These are phyloP conservation scores for Catharus bicknelli DNA, from an alignment of 2,113 vertebrate genomes.

Conservation along the genomic window DNA sequence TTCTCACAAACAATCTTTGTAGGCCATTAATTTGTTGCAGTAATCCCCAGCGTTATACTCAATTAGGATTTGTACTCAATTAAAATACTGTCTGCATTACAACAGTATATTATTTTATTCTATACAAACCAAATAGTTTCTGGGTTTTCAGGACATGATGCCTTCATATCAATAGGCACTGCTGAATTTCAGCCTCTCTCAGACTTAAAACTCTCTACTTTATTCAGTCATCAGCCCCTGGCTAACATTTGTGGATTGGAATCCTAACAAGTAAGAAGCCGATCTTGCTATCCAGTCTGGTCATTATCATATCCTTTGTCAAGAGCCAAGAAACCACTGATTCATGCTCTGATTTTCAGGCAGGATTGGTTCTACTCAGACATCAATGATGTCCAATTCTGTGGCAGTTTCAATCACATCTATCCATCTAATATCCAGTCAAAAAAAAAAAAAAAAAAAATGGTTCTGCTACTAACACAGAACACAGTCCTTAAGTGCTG, in stretches of 20 bases:
- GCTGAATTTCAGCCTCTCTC: constrained; percentile 44
- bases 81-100: constrained; percentile 14
- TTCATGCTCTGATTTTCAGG: constrained; percentile 75
- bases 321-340: constrained; percentile 64
- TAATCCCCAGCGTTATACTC: background rate
- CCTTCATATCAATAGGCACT: background rate
- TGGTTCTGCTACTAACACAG: constrained; percentile 40
- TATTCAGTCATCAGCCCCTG: constrained; percentile 60
- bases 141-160: constrained; percentile 41
- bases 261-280: constrained; percentile 63
- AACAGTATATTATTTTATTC: background rate
- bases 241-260: constrained; percentile 61
- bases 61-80: constrained; percentile 26
- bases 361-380: constrained; percentile 71
- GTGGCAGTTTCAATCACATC: constrained; percentile 58
- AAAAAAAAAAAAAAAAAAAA: background rate
- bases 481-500: constrained; percentile 48
- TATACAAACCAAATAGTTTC: constrained; percentile 24
- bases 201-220: constrained; percentile 46
- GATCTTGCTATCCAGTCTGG: constrained; percentile 56
- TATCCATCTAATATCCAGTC: constrained; percentile 17
- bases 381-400: constrained; percentile 67
- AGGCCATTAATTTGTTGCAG: background rate
- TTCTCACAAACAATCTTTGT: background rate
- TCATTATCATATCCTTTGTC: constrained; percentile 73